A percentile compares a stretch with the other conserved stretches of the same genome.
Conservation (phyloP, 2,797 vertebrate genomes). For the Mycteria americana region DNA sequence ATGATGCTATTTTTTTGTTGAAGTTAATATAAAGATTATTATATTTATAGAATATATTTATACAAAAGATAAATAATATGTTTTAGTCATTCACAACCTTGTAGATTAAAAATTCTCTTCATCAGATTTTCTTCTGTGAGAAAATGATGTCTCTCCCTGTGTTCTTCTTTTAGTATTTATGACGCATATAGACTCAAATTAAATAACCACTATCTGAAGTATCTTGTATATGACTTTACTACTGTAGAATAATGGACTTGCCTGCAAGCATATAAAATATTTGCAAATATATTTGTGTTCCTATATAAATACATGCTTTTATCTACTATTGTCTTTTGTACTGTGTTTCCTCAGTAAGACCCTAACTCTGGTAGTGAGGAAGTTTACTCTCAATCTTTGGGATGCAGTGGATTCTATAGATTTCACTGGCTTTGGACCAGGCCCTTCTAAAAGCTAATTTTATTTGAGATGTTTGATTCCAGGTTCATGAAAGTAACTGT, state of each 20-base stretch:
- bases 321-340: neutral
- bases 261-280: neutral
- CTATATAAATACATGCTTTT: neutral
- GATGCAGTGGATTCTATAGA: neutral
- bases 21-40: neutral
- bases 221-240: neutral
- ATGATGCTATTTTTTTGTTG: neutral
- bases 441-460: neutral
- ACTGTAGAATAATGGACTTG: neutral
- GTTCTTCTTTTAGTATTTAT: neutral
- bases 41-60: too few relatives aligned
- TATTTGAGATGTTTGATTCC: neutral
- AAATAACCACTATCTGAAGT: neutral
- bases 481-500: neutral
- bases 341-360: neutral
- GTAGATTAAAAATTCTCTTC: slow-evolving; percentile 2
- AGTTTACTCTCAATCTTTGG: neutral
- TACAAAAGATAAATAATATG: slow-evolving; percentile 30
- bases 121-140: slow-evolving; percentile 17
- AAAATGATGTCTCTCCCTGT: neutral
- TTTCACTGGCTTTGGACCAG: neutral
- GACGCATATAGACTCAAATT: neutral
- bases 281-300: neutral
- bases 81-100: slow-evolving; percentile 45
- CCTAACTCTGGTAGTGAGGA: neutral